Percentiles rank a stretch among this genome's conserved stretches.
Conservation (phyloP, 2,113 vertebrate species). For the Sapayoa aenigma region DNA sequence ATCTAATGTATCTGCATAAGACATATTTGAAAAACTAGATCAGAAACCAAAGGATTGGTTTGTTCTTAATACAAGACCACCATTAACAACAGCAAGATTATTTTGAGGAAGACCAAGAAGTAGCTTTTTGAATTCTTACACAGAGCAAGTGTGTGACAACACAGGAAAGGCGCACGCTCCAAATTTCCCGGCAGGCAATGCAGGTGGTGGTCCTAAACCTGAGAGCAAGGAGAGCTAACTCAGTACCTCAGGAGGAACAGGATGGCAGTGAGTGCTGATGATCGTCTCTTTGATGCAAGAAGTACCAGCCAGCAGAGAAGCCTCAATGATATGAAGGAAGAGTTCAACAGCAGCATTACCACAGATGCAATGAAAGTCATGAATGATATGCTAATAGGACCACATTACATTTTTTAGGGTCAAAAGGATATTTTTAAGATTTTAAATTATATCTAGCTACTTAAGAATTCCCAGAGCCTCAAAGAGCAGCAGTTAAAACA, state of each 20-base stretch:
- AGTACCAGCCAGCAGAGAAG: not conserved
- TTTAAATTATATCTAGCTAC: not conserved
- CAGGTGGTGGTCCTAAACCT: accelerated
- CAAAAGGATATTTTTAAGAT: not conserved
- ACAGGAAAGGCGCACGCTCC: not conserved
- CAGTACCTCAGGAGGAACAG: not conserved
- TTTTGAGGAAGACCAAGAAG: not conserved
- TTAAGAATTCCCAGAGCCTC: not conserved
- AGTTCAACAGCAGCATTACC: not conserved
- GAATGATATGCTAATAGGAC: not conserved
- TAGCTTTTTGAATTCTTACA: not conserved
- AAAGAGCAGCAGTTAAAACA: not conserved
- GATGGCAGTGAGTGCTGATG: not conserved
- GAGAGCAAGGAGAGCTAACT: not conserved
- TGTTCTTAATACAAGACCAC: not conserved
- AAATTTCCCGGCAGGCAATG: not conserved
- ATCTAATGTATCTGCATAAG: not conserved
- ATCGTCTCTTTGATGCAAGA: not conserved
- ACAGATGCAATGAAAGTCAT: not conserved
- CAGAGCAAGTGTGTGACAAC: not conserved
- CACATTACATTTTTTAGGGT: not conserved
- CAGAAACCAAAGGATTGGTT: not conserved
- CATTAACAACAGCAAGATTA: not conserved
- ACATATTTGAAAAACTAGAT: not conserved
- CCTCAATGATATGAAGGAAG: not conserved